These are phyloP conservation scores for Neodiprion pinetum DNA, from an alignment of 1,140 invertebrate genomes.

Conservation along the genomic window DNA sequence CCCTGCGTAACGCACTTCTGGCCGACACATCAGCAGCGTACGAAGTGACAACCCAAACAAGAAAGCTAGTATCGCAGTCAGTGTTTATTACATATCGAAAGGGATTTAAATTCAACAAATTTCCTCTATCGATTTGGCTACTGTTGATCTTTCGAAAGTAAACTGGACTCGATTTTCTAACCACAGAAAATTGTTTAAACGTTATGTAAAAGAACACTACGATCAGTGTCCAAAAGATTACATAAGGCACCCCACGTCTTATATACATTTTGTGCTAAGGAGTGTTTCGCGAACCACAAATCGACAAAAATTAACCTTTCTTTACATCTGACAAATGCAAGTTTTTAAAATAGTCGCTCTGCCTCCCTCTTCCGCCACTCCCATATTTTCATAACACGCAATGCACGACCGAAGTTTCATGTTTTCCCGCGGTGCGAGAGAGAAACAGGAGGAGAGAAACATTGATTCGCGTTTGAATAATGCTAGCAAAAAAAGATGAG, in stretches of 20 bases:
- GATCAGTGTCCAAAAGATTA: neutral
- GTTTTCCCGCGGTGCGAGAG: no score
- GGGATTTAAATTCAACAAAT: conserved; percentile 23
- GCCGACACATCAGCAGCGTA: conserved; percentile 75
- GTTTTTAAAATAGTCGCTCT: no score
- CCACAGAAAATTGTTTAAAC: neutral
- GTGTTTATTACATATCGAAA: conserved; percentile 33
- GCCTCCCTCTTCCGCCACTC: no score
- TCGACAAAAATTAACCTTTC: no score
- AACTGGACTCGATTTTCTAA: neutral
- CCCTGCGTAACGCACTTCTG: conserved; percentile 72
- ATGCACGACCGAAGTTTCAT: no score
- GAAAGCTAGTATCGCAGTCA: conserved; percentile 32
- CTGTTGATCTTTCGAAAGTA: neutral
- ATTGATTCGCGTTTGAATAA: no score
- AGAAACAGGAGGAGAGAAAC: no score
- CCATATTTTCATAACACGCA: no score
- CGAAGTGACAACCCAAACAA: conserved; percentile 76
- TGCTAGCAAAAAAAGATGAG: no score
- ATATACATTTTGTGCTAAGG: neutral
- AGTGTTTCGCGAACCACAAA: no score
- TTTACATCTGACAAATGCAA: no score
- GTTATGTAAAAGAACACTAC: neutral
- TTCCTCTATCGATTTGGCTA: neutral
- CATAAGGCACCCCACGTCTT: neutral